phyloP scores from a whole-genome alignment of 2,888 invertebrate genomes.

The Perizoma affinitatum region DNA sequence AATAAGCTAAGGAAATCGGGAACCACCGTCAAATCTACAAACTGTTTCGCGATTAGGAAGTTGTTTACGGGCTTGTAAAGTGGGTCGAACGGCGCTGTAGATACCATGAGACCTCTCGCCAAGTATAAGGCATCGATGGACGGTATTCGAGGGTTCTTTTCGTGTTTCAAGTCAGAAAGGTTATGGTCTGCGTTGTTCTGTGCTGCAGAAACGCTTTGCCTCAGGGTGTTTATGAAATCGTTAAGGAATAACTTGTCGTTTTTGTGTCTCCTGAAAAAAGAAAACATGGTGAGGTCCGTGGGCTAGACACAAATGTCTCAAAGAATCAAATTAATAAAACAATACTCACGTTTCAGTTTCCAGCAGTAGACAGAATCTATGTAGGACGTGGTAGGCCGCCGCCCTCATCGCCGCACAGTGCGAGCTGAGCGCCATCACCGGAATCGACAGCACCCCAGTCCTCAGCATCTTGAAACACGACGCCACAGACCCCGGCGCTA shows the following conservation, averaged over 20 bases:
- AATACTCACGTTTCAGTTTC: slow-evolving; percentile 86
- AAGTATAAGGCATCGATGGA: slow-evolving; percentile 88
- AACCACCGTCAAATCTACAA: slow-evolving; percentile 90
- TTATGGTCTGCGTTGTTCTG: slow-evolving; percentile 46
- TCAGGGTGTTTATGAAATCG: slow-evolving; percentile 87
- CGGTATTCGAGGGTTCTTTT: slow-evolving; percentile 78
- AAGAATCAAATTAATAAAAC: too few relatives aligned
- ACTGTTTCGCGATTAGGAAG: slow-evolving; percentile 90
- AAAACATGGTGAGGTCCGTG: slow-evolving; percentile 2
- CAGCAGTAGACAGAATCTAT: slow-evolving; percentile 89
- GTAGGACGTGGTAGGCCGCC: slow-evolving; percentile 89
- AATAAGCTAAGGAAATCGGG: slow-evolving; percentile 95
- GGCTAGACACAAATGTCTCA: too few relatives aligned
- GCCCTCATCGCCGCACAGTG: slow-evolving; percentile 86
- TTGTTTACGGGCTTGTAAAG: slow-evolving; percentile 91
- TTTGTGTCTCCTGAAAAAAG: slow-evolving; percentile 74
- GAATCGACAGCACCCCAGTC: slow-evolving; percentile 88
- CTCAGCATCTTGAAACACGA: slow-evolving; percentile 88
- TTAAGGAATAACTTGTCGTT: slow-evolving; percentile 87
- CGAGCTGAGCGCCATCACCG: slow-evolving; percentile 88
- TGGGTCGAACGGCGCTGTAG: slow-evolving; percentile 89
- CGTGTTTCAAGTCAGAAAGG: slow-evolving; percentile 36
- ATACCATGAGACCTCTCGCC: slow-evolving; percentile 87
- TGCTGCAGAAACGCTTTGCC: slow-evolving; percentile 83
- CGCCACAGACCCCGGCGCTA: slow-evolving; percentile 90